Evolutionary conservation across 2,797 vertebrate genomes (phyloP).

Genomic region (Chiloscyllium punctatum): DNA sequence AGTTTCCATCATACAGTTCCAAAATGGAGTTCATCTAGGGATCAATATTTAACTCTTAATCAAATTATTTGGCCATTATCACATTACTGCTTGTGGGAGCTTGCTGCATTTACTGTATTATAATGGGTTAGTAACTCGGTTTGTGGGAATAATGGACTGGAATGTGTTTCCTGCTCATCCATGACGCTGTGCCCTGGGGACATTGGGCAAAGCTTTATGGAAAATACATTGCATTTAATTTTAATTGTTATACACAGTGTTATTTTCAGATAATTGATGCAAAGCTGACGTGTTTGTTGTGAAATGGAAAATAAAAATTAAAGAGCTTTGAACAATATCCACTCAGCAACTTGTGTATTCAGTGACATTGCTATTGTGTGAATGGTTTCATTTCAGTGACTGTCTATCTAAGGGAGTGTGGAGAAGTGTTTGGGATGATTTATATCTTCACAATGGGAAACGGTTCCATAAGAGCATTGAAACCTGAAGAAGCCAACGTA

Average conservation of each 20-base stretch:
- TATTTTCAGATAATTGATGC: not conserved
- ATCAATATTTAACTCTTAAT: not conserved
- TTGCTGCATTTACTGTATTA: not conserved
- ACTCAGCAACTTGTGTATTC: not conserved
- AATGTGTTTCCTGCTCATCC: not conserved
- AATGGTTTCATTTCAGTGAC: not conserved
- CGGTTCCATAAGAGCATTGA: conserved; percentile 64
- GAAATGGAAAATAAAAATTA: not conserved
- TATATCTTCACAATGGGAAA: conserved; percentile 58
- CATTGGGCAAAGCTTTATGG: not conserved
- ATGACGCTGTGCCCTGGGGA: not conserved
- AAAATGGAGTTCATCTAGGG: not conserved
- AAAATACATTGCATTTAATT: too few species aligned
- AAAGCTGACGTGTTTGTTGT: not conserved
- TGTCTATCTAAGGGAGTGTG: not conserved
- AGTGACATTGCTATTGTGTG: not conserved
- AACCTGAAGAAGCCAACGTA: conserved; percentile 56
- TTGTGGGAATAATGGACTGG: not conserved
- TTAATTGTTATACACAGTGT: not conserved
- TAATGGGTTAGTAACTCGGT: not conserved
- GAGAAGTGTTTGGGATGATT: conserved; percentile 25
- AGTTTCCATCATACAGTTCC: not conserved
- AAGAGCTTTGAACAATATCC: not conserved
- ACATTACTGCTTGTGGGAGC: not conserved
- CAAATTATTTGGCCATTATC: not conserved